Conservation (phyloP, 2,888 invertebrate genomes). For the Mimachlamys varia region DNA sequence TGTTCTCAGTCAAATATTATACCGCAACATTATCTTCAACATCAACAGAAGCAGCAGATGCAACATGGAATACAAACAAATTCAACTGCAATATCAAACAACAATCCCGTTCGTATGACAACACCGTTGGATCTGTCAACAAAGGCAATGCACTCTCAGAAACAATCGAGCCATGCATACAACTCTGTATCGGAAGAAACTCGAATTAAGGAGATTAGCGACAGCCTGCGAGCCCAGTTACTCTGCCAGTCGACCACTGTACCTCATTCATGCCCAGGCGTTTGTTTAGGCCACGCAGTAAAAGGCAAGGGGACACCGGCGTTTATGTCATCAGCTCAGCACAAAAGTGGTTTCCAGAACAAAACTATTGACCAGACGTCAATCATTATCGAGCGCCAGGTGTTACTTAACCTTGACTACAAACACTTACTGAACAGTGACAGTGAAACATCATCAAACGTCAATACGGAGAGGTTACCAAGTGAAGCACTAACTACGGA, state of each 20-base stretch:
- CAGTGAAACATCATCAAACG: background rate
- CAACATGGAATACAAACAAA: background rate
- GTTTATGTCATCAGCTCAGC: background rate
- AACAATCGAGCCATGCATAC: background rate
- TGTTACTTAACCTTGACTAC: background rate
- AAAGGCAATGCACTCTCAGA: background rate
- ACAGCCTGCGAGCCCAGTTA: background rate
- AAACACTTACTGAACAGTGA: background rate
- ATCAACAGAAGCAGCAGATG: background rate
- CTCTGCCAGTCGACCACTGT: background rate
- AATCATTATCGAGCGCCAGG: background rate
- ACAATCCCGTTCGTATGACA: background rate
- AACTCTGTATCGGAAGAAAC: conserved; percentile 6
- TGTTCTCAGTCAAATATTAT: background rate
- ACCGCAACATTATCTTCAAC: background rate
- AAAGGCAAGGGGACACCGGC: background rate
- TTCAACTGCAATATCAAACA: background rate
- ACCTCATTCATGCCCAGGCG: background rate
- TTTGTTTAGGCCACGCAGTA: background rate
- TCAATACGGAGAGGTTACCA: too few relatives aligned
- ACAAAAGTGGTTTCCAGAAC: background rate
- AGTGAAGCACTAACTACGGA: too few relatives aligned
- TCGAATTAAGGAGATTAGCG: background rate
- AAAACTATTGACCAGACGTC: background rate
- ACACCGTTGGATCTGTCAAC: background rate